These are phyloP conservation scores for Stomorhina lunata DNA, from an alignment of 2,888 invertebrate species.

Conservation along the genomic window DNA sequence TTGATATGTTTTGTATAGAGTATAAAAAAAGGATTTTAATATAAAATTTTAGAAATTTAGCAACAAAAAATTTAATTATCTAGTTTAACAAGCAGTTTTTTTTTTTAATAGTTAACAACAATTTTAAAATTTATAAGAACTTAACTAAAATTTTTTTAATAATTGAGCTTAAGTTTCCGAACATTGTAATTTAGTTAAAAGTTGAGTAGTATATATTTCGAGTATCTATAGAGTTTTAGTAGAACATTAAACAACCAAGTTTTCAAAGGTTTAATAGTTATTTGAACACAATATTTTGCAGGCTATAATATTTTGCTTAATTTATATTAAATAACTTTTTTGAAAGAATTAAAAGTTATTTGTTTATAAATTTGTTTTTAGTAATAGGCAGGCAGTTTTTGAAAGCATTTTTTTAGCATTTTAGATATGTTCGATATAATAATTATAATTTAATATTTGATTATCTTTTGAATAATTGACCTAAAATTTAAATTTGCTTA, in stretches of 20 bases:
- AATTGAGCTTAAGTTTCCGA: slow-evolving; percentile 51
- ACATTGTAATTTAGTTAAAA: background rate
- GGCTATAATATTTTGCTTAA: background rate
- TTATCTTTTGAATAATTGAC: slow-evolving; percentile 3
- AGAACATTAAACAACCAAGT: slow-evolving; percentile 35
- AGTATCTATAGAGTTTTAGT: background rate
- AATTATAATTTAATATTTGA: background rate
- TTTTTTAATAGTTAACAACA: slow-evolving; percentile 49
- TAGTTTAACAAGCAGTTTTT: slow-evolving; percentile 53
- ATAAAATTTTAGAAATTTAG: slow-evolving; percentile 46
- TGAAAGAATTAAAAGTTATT: background rate
- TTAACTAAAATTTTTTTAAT: slow-evolving; percentile 41
- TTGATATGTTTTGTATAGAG: slow-evolving; percentile 49
- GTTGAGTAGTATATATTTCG: background rate
- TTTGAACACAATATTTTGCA: slow-evolving; percentile 22
- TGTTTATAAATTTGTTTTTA: background rate
- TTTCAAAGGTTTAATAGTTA: slow-evolving; percentile 4
- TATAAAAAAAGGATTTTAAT: slow-evolving; percentile 34
- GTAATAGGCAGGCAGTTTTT: background rate
- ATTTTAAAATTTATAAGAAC: slow-evolving; percentile 21
- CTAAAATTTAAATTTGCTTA: background rate
- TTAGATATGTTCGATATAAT: slow-evolving; percentile 26
- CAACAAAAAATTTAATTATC: slow-evolving; percentile 45
- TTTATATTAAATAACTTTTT: background rate
- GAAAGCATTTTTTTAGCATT: slow-evolving; percentile 24